A percentile compares a stretch with the other conserved stretches of the same genome.
phyloP scores from a whole-genome alignment of 2,888 invertebrate species.

The Hirtodrosophila cameraria region DNA sequence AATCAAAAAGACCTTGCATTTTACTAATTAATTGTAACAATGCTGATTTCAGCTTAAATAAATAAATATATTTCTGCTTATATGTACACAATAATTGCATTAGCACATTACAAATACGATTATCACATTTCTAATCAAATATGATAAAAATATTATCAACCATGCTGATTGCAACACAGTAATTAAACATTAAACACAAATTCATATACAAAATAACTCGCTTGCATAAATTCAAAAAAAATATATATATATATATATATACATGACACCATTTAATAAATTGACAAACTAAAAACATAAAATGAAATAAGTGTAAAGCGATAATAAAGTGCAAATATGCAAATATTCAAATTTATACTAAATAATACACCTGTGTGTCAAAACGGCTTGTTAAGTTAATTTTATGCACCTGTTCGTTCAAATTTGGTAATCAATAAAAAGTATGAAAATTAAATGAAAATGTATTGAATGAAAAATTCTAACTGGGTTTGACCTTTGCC shows the following conservation, averaged over 20 bases:
- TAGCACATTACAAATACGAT: slow-evolving; percentile 16
- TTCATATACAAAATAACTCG: neutral
- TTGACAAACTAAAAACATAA: neutral
- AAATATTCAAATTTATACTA: neutral
- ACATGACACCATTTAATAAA: neutral
- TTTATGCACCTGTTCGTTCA: slow-evolving; percentile 4
- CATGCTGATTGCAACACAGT: slow-evolving; percentile 7
- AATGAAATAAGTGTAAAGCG: slow-evolving; percentile 1
- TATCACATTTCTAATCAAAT: slow-evolving; percentile 6
- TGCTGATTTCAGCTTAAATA: slow-evolving; percentile 21
- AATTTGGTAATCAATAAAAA: slow-evolving; percentile 30
- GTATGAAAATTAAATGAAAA: slow-evolving; percentile 6
- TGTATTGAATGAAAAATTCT: slow-evolving; percentile 8
- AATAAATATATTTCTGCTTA: neutral
- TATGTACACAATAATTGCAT: slow-evolving; percentile 29
- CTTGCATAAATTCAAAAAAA: neutral
- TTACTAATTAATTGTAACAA: too few relatives aligned
- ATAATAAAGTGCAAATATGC: slow-evolving; percentile 2
- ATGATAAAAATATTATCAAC: slow-evolving; percentile 17
- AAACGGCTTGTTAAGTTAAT: neutral
- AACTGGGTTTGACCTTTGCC: slow-evolving; percentile 5
- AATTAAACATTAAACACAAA: slow-evolving; percentile 2
- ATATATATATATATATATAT: neutral
- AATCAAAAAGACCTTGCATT: too few relatives aligned
- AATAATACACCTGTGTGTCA: neutral